Conservation (phyloP, 2,888 invertebrate genomes). For the Pinctada fucata region DNA sequence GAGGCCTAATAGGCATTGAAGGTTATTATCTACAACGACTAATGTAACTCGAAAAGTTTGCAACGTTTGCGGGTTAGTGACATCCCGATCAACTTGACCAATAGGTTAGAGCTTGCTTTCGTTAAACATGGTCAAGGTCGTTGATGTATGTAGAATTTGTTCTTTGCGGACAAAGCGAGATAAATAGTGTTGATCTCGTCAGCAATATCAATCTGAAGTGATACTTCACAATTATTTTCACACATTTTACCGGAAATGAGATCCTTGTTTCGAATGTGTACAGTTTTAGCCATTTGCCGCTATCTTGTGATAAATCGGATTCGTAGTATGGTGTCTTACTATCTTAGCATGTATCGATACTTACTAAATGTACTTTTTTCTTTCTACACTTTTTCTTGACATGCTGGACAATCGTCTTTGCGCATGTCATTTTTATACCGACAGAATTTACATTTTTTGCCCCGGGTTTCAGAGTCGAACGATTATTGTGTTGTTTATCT, state of each 20-base stretch:
- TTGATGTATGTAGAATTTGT: too few relatives aligned
- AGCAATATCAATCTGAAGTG: slow-evolving; percentile 47
- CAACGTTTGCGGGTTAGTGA: slow-evolving; percentile 36
- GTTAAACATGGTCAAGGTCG: slow-evolving; percentile 32
- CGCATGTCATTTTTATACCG: background rate
- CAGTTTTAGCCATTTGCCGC: background rate
- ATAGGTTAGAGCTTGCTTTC: slow-evolving; percentile 31
- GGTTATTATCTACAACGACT: slow-evolving; percentile 1
- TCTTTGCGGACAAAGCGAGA: slow-evolving; percentile 5
- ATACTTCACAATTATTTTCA: slow-evolving; percentile 30
- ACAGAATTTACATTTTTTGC: background rate
- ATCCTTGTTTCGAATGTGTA: background rate
- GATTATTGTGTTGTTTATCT: too few relatives aligned
- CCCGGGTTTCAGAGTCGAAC: too few relatives aligned
- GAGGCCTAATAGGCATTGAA: slow-evolving; percentile 5
- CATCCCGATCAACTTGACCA: slow-evolving; percentile 27
- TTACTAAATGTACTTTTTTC: background rate
- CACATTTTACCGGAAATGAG: background rate
- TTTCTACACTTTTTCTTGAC: slow-evolving; percentile 1
- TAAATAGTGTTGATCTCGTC: slow-evolving; percentile 39
- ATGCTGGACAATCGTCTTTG: background rate
- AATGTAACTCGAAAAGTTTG: background rate
- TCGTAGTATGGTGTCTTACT: background rate
- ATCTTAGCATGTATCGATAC: background rate
- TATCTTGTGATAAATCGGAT: background rate